Percentiles rank a stretch among this genome's conserved stretches.
These are phyloP conservation scores for Numenius arquata DNA, from an alignment of 2,113 vertebrate species.

Conservation along the genomic window DNA sequence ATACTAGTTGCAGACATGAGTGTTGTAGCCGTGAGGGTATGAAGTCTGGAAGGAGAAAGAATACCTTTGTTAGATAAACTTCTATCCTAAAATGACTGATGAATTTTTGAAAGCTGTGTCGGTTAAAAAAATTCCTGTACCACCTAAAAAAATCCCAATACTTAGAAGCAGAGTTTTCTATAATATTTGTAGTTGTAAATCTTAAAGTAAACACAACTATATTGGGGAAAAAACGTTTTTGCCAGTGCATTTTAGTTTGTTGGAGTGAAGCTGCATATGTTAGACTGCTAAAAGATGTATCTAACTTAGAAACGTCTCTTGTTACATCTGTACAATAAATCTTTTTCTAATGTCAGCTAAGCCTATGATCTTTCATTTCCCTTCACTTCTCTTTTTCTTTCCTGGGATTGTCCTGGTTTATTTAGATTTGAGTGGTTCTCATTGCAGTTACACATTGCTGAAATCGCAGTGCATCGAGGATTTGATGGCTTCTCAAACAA, in stretches of 20 bases:
- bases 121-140: not conserved
- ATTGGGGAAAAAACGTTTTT: accelerated
- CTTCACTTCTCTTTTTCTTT: not conserved
- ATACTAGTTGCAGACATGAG: not conserved
- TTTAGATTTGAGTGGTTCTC: not conserved
- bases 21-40: not conserved
- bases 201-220: not conserved
- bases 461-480: not conserved
- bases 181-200: not conserved
- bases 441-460: not conserved
- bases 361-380: not conserved
- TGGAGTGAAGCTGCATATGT: not conserved
- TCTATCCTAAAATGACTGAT: not conserved
- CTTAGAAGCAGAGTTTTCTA: not conserved
- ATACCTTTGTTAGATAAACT: not conserved
- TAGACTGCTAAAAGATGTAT: not conserved
- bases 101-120: not conserved
- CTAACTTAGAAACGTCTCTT: not conserved
- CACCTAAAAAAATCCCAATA: not conserved
- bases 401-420: not conserved
- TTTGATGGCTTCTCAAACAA: not conserved
- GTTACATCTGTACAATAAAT: not conserved
- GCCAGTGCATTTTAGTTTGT: not conserved
- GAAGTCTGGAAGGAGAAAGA: not conserved
- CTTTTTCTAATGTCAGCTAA: not conserved